A percentile compares a stretch with the other conserved stretches of the same genome.
Conservation (phyloP, 53 echinoderm and acorn worm genomes). For the Henricia sp. region DNA sequence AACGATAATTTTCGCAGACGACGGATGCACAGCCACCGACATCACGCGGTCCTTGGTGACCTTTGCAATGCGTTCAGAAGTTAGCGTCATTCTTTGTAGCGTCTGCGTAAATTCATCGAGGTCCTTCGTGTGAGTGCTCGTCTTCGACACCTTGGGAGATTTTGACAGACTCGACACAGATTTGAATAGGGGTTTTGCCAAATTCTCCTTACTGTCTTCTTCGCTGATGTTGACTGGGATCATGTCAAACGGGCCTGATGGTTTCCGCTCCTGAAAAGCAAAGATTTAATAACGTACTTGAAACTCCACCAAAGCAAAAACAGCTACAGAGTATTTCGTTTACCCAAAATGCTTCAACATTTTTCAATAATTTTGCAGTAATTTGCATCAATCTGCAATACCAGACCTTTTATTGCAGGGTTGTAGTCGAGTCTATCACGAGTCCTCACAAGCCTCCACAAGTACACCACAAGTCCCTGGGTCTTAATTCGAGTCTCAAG, state of each 20-base stretch:
- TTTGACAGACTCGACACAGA: slow-evolving; percentile 33
- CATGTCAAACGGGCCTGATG: slow-evolving; percentile 81
- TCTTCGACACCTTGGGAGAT: slow-evolving; percentile 24
- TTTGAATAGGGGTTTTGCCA: slow-evolving; percentile 54
- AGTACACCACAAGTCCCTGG: too few species aligned
- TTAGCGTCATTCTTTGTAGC: slow-evolving; percentile 64
- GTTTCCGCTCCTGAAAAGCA: slow-evolving; percentile 66
- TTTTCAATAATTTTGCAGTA: too few species aligned
- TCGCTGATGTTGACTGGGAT: slow-evolving; percentile 70
- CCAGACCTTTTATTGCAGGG: too few species aligned
- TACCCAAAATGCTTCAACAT: too few species aligned
- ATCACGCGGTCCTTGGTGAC: slow-evolving; percentile 77
- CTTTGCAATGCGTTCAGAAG: slow-evolving; percentile 72
- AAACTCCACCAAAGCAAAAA: too few species aligned
- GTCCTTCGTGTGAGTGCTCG: neutral
- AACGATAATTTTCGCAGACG: slow-evolving; percentile 61
- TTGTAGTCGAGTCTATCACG: too few species aligned
- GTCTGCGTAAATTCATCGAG: slow-evolving; percentile 23
- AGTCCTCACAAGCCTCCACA: too few species aligned
- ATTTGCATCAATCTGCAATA: too few species aligned
- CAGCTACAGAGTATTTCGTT: too few species aligned
- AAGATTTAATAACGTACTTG: too few species aligned
- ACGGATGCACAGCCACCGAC: slow-evolving; percentile 82
- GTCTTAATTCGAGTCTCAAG: too few species aligned
- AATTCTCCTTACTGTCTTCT: slow-evolving; percentile 49